These are phyloP conservation scores for Nesogale talazaci DNA, from an alignment of 2,113 vertebrate species.

Conservation along the genomic window DNA sequence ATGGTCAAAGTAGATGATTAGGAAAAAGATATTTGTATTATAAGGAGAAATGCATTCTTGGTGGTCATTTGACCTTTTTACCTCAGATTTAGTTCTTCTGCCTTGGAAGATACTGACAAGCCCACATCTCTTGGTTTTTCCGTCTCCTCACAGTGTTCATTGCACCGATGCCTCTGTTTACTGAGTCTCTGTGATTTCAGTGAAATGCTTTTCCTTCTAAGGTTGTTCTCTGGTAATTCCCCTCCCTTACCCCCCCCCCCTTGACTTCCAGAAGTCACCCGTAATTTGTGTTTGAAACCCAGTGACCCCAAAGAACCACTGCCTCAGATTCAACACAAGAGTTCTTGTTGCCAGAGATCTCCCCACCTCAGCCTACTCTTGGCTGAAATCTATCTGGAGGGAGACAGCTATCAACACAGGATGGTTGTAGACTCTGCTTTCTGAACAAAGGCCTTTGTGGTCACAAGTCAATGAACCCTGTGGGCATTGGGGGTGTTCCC, in stretches of 20 bases:
- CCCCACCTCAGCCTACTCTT: neutral
- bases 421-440: constrained; percentile 23
- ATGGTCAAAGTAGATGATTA: neutral
- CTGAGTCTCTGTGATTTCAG: neutral
- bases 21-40: constrained; percentile 4
- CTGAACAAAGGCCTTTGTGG: neutral
- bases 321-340: neutral
- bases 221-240: neutral
- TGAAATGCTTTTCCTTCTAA: neutral
- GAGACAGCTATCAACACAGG: neutral
- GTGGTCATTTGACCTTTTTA: neutral
- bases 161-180: neutral
- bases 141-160: neutral
- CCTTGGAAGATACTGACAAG: neutral
- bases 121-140: neutral
- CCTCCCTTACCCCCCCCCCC: neutral
- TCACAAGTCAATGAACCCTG: neutral
- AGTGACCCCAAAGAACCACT: neutral
- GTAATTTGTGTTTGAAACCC: neutral
- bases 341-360: neutral
- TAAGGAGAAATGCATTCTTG: neutral
- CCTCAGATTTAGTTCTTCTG: neutral
- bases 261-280: neutral
- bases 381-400: neutral
- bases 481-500: constrained; percentile 47